A percentile compares a stretch with the other conserved stretches of the same genome.
phyloP scores from a whole-genome alignment of 2,113 vertebrate species.

The Girardinichthys multiradiatus region DNA sequence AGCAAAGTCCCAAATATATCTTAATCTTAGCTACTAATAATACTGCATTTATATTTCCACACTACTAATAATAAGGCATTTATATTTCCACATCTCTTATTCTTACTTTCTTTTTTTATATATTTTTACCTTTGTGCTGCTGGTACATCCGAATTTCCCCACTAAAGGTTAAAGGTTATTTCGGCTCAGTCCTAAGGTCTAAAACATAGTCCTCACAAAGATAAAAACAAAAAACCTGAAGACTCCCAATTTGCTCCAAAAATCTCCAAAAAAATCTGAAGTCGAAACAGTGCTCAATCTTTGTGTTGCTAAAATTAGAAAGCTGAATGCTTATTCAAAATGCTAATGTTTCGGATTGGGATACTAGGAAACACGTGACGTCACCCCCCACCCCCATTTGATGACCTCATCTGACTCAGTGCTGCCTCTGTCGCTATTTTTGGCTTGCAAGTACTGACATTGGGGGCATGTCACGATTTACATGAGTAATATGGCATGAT shows the following conservation, averaged over 20 bases:
- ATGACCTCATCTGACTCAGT: slow-evolving; percentile 46
- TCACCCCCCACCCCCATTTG: slow-evolving; percentile 10
- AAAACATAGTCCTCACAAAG: neutral
- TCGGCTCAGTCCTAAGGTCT: neutral
- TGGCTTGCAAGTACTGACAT: slow-evolving; percentile 45
- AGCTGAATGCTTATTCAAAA: slow-evolving; percentile 32
- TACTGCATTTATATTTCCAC: too few relatives aligned
- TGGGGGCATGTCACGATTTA: slow-evolving; percentile 61
- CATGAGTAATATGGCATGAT: slow-evolving; percentile 59
- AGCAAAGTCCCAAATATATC: too few relatives aligned
- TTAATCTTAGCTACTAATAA: too few relatives aligned
- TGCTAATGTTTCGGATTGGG: slow-evolving; percentile 44
- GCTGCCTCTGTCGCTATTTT: slow-evolving; percentile 66
- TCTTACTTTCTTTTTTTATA: too few relatives aligned
- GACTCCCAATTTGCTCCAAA: slow-evolving; percentile 32
- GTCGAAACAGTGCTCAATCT: slow-evolving; percentile 22
- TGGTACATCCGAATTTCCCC: too few relatives aligned
- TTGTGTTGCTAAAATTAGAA: slow-evolving; percentile 61
- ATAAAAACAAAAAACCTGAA: neutral
- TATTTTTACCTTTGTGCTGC: too few relatives aligned
- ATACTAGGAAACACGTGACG: slow-evolving; percentile 47
- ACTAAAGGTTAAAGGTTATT: too few relatives aligned
- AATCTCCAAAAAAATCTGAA: too few relatives aligned
- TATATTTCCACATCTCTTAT: too few relatives aligned
- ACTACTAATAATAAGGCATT: too few relatives aligned